Evolutionary conservation across 2,888 invertebrate genomes (phyloP).

Genomic region (Strigamia crassipes): DNA sequence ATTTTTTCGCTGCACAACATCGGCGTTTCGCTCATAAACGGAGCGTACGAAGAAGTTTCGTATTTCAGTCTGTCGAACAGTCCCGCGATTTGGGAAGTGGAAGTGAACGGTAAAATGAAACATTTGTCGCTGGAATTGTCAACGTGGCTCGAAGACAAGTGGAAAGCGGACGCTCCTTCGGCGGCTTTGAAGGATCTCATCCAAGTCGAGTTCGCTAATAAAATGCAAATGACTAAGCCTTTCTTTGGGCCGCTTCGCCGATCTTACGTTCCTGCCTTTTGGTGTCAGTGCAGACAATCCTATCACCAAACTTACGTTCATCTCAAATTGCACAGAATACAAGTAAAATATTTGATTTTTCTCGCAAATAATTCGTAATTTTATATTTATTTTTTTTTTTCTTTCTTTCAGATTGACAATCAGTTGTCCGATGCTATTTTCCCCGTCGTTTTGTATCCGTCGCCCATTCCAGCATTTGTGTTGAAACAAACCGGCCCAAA

Average conservation of each 20-base stretch:
- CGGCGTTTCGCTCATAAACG: conserved; percentile 66
- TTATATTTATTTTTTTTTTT: neutral
- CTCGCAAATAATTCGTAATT: neutral
- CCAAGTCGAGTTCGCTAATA: conserved; percentile 72
- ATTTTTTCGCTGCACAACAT: conserved; percentile 72
- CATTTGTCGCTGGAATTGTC: conserved; percentile 75
- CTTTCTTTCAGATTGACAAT: conserved; percentile 73
- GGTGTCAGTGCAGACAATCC: conserved; percentile 74
- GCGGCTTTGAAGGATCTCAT: conserved; percentile 78
- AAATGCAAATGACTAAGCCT: conserved; percentile 86
- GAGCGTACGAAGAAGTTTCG: conserved; percentile 66
- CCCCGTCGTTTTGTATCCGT: conserved; percentile 70
- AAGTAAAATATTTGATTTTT: conserved; percentile 59
- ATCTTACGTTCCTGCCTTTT: conserved; percentile 74
- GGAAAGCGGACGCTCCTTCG: conserved; percentile 70
- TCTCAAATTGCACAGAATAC: conserved; percentile 69
- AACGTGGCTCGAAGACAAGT: conserved; percentile 81
- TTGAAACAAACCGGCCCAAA: conserved; percentile 63
- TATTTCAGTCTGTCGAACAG: conserved; percentile 71
- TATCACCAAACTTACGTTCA: conserved; percentile 70
- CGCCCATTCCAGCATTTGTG: conserved; percentile 63
- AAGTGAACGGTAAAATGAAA: conserved; percentile 79
- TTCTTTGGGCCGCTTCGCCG: conserved; percentile 78
- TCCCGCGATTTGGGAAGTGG: conserved; percentile 79
- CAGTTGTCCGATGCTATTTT: conserved; percentile 72